These are phyloP conservation scores for Chanos chanos DNA, from an alignment of 2,797 vertebrate genomes.

Conservation along the genomic window DNA sequence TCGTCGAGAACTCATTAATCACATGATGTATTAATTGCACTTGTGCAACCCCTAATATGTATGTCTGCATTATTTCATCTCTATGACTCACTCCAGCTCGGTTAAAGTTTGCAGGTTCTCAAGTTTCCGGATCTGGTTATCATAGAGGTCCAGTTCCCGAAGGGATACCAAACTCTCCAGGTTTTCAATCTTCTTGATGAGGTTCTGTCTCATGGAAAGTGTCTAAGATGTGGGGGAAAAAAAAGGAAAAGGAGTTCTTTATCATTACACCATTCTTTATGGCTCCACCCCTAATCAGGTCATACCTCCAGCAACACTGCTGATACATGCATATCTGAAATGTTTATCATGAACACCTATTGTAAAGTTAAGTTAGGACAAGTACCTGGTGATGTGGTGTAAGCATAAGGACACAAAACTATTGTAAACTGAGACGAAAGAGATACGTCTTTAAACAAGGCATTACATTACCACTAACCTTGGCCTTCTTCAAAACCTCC, in stretches of 20 bases:
- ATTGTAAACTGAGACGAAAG: background rate
- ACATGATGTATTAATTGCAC: no score
- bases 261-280: no score
- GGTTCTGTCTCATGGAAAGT: conserved; percentile 92
- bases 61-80: background rate
- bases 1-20: no score
- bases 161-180: conserved; percentile 82
- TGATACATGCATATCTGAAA: no score
- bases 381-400: no score
- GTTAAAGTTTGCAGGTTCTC: conserved; percentile 88
- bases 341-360: no score
- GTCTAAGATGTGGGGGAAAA: conserved; percentile 73
- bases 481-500: conserved; percentile 91
- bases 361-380: no score
- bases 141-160: conserved; percentile 91
- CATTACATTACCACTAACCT: conserved; percentile 68
- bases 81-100: conserved; percentile 85
- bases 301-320: no score
- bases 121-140: conserved; percentile 94
- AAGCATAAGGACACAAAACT: no score
- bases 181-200: conserved; percentile 95
- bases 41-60: background rate
- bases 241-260: conserved; percentile 4
- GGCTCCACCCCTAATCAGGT: no score
- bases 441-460: background rate